Evolutionary conservation across 2,888 invertebrate genomes (phyloP).

Genomic region (Neoascia interrupta): DNA sequence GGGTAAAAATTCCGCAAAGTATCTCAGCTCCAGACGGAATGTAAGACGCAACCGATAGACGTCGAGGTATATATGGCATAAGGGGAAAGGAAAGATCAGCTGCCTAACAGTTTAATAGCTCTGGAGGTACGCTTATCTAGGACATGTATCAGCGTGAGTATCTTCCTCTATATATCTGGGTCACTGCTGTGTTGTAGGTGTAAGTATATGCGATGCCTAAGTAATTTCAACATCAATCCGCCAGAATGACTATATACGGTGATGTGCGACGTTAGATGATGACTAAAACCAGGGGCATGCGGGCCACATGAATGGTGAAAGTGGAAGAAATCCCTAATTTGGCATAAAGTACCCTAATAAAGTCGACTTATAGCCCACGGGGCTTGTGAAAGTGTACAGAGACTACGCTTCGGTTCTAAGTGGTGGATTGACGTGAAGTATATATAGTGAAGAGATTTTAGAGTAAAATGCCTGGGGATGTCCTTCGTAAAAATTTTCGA

Average conservation of each 20-base stretch:
- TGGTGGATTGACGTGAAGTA: constrained; percentile 41
- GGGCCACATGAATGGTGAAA: constrained; percentile 8
- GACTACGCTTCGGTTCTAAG: constrained; percentile 24
- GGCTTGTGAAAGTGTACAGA: no score
- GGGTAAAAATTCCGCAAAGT: constrained; percentile 57
- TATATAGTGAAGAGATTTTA: constrained; percentile 19
- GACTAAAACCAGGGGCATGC: constrained; percentile 5
- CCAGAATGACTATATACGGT: constrained; percentile 10
- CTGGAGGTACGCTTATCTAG: neutral
- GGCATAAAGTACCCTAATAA: constrained; percentile 69
- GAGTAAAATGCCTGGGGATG: constrained; percentile 8
- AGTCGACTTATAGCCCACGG: constrained; percentile 64
- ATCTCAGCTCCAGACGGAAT: constrained; percentile 22
- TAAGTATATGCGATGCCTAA: constrained; percentile 33
- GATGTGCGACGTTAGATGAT: constrained; percentile 21
- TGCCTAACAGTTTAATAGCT: constrained; percentile 41
- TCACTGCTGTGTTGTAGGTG: constrained; percentile 32
- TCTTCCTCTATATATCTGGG: constrained; percentile 13
- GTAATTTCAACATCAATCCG: constrained; percentile 54
- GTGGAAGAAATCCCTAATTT: constrained; percentile 68
- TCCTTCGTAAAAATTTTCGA: constrained; percentile 19
- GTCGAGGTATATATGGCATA: neutral
- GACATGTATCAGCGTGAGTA: neutral
- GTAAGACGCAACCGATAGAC: neutral
- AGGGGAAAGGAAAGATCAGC: constrained; percentile 13